phyloP scores from a whole-genome alignment of 2,797 vertebrate genomes.

The Danio jaintianensis region DNA sequence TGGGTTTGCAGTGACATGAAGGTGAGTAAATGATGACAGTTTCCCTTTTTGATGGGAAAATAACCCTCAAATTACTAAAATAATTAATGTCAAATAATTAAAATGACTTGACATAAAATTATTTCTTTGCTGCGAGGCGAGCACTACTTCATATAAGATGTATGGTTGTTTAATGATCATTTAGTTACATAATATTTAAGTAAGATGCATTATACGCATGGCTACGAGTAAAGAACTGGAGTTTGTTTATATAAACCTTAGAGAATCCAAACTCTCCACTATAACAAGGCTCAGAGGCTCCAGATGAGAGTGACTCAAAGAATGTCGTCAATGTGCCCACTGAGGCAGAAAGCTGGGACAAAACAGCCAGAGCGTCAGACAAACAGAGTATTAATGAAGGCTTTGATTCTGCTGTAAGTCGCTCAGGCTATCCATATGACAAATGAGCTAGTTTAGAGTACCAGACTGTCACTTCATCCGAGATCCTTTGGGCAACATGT shows the following conservation, averaged over 20 bases:
- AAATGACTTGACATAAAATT: not conserved
- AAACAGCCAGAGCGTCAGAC: conserved; percentile 2
- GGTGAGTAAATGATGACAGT: not conserved
- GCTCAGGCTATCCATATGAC: conserved; percentile 44
- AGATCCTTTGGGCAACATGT: conserved; percentile 36
- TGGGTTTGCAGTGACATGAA: not conserved
- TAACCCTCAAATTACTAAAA: not conserved
- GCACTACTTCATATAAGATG: not conserved
- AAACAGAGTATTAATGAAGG: conserved; percentile 37
- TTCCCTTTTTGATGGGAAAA: too few species aligned
- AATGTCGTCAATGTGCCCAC: not conserved
- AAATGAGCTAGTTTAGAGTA: conserved; percentile 37
- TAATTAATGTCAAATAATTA: not conserved
- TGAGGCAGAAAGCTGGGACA: not conserved
- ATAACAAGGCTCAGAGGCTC: conserved; percentile 8
- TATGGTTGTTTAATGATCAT: not conserved
- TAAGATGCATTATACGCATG: not conserved
- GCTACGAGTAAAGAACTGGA: not conserved
- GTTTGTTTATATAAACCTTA: conserved; percentile 8
- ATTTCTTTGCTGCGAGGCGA: not conserved
- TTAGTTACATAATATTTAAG: not conserved
- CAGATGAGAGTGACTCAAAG: conserved; percentile 23
- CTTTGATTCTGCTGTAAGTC: conserved; percentile 27
- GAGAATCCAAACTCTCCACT: conserved; percentile 10
- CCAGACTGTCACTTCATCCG: conserved; percentile 38